Conservation (phyloP, 1,140 invertebrate species). For the Drosophila kepulauana region DNA sequence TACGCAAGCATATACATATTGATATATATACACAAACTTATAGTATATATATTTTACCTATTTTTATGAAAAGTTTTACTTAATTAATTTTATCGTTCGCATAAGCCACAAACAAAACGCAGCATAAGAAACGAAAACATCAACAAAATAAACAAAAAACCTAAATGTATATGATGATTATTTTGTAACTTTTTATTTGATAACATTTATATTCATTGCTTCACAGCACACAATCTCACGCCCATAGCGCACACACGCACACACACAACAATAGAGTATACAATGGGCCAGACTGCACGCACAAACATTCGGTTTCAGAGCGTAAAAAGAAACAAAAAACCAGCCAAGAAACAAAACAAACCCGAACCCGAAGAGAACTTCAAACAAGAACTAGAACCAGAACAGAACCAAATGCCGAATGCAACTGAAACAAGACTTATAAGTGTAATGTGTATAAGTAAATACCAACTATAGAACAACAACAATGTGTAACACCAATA, state of each 20-base stretch:
- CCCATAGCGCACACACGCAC: constrained; percentile 6
- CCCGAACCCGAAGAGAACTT: constrained; percentile 27
- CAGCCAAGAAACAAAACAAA: constrained; percentile 28
- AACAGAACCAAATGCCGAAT: constrained; percentile 68
- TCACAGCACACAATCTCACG: background rate
- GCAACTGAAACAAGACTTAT: constrained; percentile 74
- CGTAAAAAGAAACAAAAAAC: constrained; percentile 43
- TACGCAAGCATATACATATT: constrained; percentile 36
- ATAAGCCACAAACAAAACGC: constrained; percentile 55
- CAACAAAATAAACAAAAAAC: constrained; percentile 60
- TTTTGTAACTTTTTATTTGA: constrained; percentile 17
- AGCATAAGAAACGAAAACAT: constrained; percentile 44
- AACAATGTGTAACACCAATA: constrained; percentile 41
- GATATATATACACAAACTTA: constrained; percentile 29
- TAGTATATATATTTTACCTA: constrained; percentile 71
- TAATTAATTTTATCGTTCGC: constrained; percentile 76
- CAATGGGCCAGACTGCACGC: constrained; percentile 59
- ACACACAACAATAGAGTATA: constrained; percentile 17
- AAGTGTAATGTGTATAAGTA: constrained; percentile 37
- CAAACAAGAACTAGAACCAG: constrained; percentile 59
- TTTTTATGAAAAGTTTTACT: constrained; percentile 80
- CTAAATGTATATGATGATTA: constrained; percentile 77
- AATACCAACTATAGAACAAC: constrained; percentile 27
- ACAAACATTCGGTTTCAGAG: constrained; percentile 72
- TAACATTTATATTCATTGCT: constrained; percentile 16